Conservation (phyloP, 2,888 invertebrate species). For the Flabesymbios commensalis region DNA sequence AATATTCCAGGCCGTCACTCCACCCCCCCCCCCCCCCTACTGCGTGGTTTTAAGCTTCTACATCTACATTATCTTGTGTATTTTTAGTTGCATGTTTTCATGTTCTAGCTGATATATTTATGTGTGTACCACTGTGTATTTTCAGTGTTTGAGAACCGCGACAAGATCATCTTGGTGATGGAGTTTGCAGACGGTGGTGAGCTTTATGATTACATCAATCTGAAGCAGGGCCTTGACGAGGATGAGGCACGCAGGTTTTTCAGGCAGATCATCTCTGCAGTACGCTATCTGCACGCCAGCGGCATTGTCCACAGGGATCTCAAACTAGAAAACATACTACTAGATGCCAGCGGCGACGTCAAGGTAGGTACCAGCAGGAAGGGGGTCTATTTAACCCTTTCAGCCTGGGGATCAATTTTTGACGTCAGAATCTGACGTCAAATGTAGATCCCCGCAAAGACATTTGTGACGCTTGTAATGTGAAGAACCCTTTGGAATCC, state of each 20-base stretch:
- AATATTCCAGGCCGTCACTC: too few species aligned
- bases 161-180: slow-evolving; percentile 99
- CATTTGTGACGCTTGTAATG: too few species aligned
- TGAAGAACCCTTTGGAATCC: too few species aligned
- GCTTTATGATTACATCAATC: slow-evolving; percentile 93
- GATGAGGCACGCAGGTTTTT: slow-evolving; percentile 93
- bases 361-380: slow-evolving; percentile 79
- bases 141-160: slow-evolving; percentile 97
- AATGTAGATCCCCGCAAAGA: too few species aligned
- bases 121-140: slow-evolving; percentile 35
- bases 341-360: slow-evolving; percentile 91
- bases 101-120: too few species aligned
- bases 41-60: too few species aligned
- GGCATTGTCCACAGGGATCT: slow-evolving; percentile 96
- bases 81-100: too few species aligned
- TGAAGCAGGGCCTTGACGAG: slow-evolving; percentile 83
- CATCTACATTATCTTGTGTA: too few species aligned
- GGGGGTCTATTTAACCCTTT: too few species aligned
- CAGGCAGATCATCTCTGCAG: slow-evolving; percentile 93
- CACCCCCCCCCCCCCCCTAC: too few species aligned
- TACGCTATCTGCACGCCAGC: slow-evolving; percentile 97
- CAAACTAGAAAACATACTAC: slow-evolving; percentile 90
- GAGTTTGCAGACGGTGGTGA: slow-evolving; percentile 99
- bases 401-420: too few species aligned
- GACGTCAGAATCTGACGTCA: too few species aligned